Conservation (phyloP, 37 sponge, comb jelly and placozoan genomes). For the Halisarca cf. caerulea region DNA sequence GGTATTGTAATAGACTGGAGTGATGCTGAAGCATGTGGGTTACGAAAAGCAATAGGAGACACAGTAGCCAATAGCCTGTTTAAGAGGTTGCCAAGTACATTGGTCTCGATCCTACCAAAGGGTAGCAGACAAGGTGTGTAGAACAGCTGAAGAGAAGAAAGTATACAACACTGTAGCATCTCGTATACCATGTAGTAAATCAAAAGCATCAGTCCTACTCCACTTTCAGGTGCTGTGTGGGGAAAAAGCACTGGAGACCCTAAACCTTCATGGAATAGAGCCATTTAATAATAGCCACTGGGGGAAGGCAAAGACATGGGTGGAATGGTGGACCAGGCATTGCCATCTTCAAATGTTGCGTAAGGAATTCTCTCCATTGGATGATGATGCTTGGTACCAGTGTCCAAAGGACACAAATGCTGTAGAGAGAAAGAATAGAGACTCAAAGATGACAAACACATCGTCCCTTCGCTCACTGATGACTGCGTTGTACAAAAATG, state of each 20-base stretch:
- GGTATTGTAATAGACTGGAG: conserved; percentile 9
- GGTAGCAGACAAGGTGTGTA: neutral
- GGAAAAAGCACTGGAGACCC: neutral
- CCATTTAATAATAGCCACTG: neutral
- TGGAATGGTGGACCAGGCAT: neutral
- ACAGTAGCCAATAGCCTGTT: neutral
- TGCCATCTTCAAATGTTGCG: neutral
- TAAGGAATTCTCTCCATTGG: neutral
- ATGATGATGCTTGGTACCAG: neutral
- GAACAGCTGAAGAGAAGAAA: neutral
- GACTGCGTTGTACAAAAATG: neutral
- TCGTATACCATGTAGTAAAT: neutral
- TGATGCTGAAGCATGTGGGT: neutral
- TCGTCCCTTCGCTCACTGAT: neutral
- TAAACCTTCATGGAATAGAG: neutral
- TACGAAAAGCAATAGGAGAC: neutral
- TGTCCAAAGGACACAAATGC: neutral
- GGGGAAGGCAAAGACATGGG: neutral
- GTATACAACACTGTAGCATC: too few species aligned
- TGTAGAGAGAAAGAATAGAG: neutral
- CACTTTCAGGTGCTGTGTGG: neutral
- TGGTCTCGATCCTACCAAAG: neutral
- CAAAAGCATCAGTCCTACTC: neutral
- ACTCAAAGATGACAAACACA: neutral
- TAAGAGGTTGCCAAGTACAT: neutral